phyloP scores from a whole-genome alignment of 2,888 invertebrate genomes.

The Melieria omissa region DNA sequence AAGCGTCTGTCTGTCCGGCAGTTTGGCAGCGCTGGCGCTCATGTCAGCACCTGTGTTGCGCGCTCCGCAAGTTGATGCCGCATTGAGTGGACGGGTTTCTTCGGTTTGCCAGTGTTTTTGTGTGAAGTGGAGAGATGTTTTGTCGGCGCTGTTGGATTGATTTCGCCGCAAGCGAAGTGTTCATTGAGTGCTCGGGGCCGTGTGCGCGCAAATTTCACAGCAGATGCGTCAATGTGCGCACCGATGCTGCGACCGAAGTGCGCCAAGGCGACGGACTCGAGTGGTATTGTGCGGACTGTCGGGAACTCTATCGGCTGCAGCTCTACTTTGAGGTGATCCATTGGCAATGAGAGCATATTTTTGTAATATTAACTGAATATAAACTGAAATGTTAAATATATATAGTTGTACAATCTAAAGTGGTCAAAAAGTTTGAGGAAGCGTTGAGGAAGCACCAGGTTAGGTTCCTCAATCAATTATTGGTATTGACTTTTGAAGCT shows the following conservation, averaged over 20 bases:
- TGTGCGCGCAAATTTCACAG: constrained; percentile 60
- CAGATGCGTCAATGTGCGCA: constrained; percentile 58
- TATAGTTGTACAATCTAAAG: no score
- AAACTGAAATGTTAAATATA: no score
- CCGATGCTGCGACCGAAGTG: constrained; percentile 50
- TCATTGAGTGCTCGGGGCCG: constrained; percentile 60
- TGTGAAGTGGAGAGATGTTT: constrained; percentile 51
- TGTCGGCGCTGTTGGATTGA: constrained; percentile 66
- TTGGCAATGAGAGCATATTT: no score
- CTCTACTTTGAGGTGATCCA: constrained; percentile 62
- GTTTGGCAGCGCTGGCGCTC: background rate
- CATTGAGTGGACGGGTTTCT: constrained; percentile 21
- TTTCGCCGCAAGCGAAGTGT: constrained; percentile 55
- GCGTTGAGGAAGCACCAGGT: no score
- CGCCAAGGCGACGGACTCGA: constrained; percentile 51
- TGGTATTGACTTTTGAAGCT: no score
- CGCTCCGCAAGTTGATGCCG: background rate
- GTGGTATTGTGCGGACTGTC: constrained; percentile 64
- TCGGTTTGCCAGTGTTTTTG: background rate
- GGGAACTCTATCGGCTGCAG: constrained; percentile 62
- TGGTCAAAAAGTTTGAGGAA: no score
- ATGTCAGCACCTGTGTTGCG: no score
- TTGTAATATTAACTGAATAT: no score
- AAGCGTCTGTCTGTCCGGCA: constrained; percentile 7
- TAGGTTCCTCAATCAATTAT: no score